Evolutionary conservation across 2,113 vertebrate species (phyloP), one percentile per base, ranked within the genome.

Genomic region (Lepisosteus osseus): DNA sequence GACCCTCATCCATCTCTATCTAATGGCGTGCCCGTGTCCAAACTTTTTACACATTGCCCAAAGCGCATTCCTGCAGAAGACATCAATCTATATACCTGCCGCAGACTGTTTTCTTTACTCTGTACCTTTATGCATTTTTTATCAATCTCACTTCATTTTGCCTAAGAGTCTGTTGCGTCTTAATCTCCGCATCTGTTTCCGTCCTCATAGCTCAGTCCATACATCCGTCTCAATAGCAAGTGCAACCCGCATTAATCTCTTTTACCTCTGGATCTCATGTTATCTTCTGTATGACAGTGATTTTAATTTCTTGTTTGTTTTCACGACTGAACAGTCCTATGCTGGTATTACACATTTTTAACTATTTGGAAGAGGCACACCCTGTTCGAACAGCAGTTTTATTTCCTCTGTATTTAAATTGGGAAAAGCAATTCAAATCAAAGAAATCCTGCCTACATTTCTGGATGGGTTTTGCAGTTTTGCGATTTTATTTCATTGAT

Each of bases 71-170:
- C 42, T 73, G 79, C 71, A 70, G 66, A 65, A 55, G 41, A 54
- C 66, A 79, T 81, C 75, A 72, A 79, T 76, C 79, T 80, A 40
- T 6, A 56, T 47, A 5, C 44, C 3, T 63, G 41, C 7, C 11
- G 47, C 43, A 17, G 12, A 6, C 13, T 41, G 63, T 17, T n/a
- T 15, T 59, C 12, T 11, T 51, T 66, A 67, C 68, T 54, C 63
- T 42, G 59, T 43, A 29, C 17, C 63, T 47, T 41, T 57, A 76
- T 69, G 61, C 74, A 77, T 68, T 75, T 70, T 56, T 72, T 76
- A 81, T 83, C 78, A 80, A 80, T 83, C 79, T 77, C 78, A 78
- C 74, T 83, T 78, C 75, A 74, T 74, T 76, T 71, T 71, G 56
- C 65, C 69, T 71, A 61, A 61, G 73, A 65, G 63, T 76, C 63